Evolutionary conservation across 2,113 vertebrate genomes (phyloP).

Genomic region (Pomatorhinus ruficollis): DNA sequence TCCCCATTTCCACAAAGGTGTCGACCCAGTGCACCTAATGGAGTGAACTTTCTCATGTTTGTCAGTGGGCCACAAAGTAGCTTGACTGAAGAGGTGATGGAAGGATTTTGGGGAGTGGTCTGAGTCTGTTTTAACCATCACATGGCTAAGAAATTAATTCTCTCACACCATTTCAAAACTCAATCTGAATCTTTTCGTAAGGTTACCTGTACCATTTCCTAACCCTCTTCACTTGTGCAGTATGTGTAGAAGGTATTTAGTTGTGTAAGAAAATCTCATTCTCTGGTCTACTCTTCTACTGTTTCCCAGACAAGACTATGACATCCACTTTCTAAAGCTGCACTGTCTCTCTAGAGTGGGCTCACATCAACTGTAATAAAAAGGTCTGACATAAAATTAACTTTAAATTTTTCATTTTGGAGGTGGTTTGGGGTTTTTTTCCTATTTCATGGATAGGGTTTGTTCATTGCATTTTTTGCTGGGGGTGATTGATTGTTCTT

Average conservation of each 20-base stretch:
- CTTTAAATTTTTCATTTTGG: not conserved
- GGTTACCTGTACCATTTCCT: not conserved
- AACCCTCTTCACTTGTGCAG: not conserved
- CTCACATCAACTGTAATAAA: not conserved
- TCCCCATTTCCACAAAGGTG: not conserved
- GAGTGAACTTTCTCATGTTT: not conserved
- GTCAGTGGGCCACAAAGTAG: not conserved
- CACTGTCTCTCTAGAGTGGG: not conserved
- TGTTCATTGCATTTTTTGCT: not conserved
- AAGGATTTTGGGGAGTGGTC: not conserved
- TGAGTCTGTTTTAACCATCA: not conserved
- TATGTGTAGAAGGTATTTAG: not conserved
- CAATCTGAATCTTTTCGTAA: not conserved
- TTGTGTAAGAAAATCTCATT: not conserved
- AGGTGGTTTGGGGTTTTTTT: fast-evolving
- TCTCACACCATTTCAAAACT: not conserved
- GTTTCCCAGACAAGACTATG: not conserved
- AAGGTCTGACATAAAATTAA: not conserved
- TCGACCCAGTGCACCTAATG: not conserved
- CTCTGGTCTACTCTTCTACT: not conserved
- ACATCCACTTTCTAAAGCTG: not conserved
- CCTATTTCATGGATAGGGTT: not conserved
- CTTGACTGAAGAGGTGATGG: not conserved
- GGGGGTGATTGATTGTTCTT: not conserved
- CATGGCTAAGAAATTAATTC: not conserved